phyloP scores from a whole-genome alignment of 2,797 vertebrate genomes.

The Mus spretus region DNA sequence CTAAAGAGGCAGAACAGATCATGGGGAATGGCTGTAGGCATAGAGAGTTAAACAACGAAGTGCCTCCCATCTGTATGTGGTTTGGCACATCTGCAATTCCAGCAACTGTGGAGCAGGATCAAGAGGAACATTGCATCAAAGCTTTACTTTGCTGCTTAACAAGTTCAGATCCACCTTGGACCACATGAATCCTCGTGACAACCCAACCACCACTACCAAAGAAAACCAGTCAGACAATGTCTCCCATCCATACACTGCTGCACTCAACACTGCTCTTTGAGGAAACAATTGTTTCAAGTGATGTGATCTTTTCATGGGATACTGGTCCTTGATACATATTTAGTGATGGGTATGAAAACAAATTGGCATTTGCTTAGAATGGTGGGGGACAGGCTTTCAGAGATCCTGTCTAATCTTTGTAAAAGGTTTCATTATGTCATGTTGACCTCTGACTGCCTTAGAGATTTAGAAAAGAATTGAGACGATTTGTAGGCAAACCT shows the following conservation, averaged over 20 bases:
- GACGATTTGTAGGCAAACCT: neutral
- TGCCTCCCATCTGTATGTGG: neutral
- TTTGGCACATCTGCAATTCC: neutral
- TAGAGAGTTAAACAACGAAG: neutral
- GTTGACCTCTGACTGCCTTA: neutral
- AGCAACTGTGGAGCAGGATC: neutral
- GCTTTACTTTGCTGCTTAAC: neutral
- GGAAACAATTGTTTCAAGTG: neutral
- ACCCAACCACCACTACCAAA: neutral
- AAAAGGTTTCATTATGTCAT: neutral
- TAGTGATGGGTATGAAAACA: neutral
- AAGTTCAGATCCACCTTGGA: neutral
- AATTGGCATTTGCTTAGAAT: neutral
- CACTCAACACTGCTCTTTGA: neutral
- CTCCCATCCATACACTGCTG: neutral
- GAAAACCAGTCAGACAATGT: neutral
- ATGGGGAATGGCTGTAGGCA: too few species aligned
- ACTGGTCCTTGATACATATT: neutral
- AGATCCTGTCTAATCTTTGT: neutral
- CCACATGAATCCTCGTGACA: neutral
- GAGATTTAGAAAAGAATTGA: neutral
- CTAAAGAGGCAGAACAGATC: neutral
- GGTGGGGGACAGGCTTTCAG: neutral
- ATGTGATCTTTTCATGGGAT: neutral
- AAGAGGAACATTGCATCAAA: neutral